Percentiles rank a stretch among this genome's conserved stretches.
Conservation (phyloP, 2,888 invertebrate genomes). For the Drosophila limbata region DNA sequence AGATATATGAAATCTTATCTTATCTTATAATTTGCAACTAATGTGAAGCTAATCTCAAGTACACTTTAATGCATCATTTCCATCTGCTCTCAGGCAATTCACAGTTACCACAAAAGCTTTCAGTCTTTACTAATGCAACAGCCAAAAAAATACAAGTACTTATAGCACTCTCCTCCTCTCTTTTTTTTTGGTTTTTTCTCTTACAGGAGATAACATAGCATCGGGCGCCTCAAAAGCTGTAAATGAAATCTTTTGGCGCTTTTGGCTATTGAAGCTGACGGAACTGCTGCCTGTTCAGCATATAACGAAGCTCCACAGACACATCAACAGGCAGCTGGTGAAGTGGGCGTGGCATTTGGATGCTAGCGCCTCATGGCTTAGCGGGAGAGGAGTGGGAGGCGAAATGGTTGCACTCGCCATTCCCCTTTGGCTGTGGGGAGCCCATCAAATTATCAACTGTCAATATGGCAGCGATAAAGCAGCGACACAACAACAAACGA, state of each 20-base stretch:
- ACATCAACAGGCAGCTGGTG: slow-evolving; percentile 65
- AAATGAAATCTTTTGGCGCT: slow-evolving; percentile 66
- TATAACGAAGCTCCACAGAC: slow-evolving; percentile 51
- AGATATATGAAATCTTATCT: too few relatives aligned
- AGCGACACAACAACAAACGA: slow-evolving; percentile 32
- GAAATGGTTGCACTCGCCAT: slow-evolving; percentile 27
- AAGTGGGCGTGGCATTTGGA: slow-evolving; percentile 60
- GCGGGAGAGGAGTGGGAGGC: slow-evolving; percentile 13
- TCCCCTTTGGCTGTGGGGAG: slow-evolving; percentile 48
- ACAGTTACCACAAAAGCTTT: slow-evolving; percentile 6
- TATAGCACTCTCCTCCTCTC: background rate
- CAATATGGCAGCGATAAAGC: slow-evolving; percentile 63
- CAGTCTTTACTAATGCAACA: background rate
- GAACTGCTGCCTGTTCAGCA: slow-evolving; percentile 46
- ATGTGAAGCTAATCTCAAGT: background rate
- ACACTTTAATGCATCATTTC: background rate
- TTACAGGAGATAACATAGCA: slow-evolving; percentile 59
- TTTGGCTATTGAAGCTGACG: slow-evolving; percentile 58
- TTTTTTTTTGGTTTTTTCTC: slow-evolving; percentile 7
- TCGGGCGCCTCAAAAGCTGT: slow-evolving; percentile 64
- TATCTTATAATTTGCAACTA: too few relatives aligned
- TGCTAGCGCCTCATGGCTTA: slow-evolving; percentile 46
- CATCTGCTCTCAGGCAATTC: background rate
- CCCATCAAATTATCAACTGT: slow-evolving; percentile 81
- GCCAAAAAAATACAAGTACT: background rate